Evolutionary conservation across 2,888 invertebrate species (phyloP).

Genomic region (Operophtera brumata): DNA sequence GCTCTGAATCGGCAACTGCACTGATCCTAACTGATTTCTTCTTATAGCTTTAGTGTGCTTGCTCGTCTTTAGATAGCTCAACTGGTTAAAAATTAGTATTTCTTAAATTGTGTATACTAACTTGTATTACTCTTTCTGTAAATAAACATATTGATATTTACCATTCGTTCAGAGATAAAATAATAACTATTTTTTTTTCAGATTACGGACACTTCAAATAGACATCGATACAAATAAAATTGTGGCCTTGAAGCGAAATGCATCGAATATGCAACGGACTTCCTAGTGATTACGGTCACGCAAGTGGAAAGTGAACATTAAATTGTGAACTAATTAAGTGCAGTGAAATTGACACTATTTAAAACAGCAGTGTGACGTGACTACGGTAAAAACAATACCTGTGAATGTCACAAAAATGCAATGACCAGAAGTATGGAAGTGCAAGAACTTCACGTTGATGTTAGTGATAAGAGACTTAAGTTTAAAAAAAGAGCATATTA

Average conservation of each 20-base stretch:
- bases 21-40: too few relatives aligned
- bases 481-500: conserved; percentile 50
- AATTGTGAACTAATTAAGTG: conserved; percentile 18
- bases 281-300: conserved; percentile 27
- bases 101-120: too few relatives aligned
- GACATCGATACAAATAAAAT: conserved; percentile 36
- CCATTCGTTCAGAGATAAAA: too few relatives aligned
- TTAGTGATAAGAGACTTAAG: background rate
- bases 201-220: conserved; percentile 50
- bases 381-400: background rate
- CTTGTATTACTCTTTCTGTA: too few relatives aligned
- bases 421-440: too few relatives aligned
- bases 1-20: too few relatives aligned
- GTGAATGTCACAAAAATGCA: conserved; percentile 2
- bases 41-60: too few relatives aligned
- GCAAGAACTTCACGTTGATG: background rate
- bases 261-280: conserved; percentile 14
- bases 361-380: conserved; percentile 6
- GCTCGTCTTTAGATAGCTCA: too few relatives aligned
- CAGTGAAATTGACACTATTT: conserved; percentile 22
- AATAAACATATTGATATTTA: too few relatives aligned
- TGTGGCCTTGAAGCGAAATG: conserved; percentile 9
- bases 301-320: conserved; percentile 25
- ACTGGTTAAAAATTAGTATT: too few relatives aligned
- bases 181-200: conserved; percentile 49